Base-by-base conservation (phyloP, 2,797 vertebrate species). In the Gallinago stenura region DNA sequence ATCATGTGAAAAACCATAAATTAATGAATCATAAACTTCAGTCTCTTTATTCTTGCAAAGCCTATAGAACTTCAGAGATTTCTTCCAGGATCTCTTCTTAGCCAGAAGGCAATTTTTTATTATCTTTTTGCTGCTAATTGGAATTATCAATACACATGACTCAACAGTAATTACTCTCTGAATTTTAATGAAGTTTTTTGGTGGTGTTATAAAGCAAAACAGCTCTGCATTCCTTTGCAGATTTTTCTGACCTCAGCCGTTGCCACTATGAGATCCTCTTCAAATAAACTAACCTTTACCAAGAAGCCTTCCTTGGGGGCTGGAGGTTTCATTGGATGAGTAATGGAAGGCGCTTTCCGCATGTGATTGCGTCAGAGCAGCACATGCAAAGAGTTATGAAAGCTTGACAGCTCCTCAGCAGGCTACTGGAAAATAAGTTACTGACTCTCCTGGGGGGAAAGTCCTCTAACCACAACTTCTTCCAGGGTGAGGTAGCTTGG, bases 351-450 rank as follows among this genome's bases (percentile, higher is more conserved):
- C 21, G 12, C 80, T 81, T 91, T 91, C 58, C 5, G 15, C 54
- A 10, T 95, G 73, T 30, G 46, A 83, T 94, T 93, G 90, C 70
- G 0, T 96, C 93, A 89, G 90, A 94, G 19, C 45, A 62, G 73
- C 92, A 72, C 77, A 87, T 69, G 86, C 77, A 82, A 75, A 77
- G 81, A 75, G 80, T 93, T 96, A 93, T n/a, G 84, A 83, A 88
- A 91, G 73, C 54, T 76, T 96, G 93, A 90, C 93, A 94, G 73
- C 91, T 88, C 83, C 88, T 79, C 90, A 88, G 90, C 93, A 92
- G 80, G 89, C 96, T 97, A 87, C 88, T 93, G 94, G 93, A 94
- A 96, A 93, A 96, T 61, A 65, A 95, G 86, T 93, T 88, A 81
- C 73, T 79, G 46, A 84, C 39, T 92, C 57, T 92, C 56, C 86